Conservation (phyloP, 92 coral and sea anemone species). For the Zoanthus sansibaricus region DNA sequence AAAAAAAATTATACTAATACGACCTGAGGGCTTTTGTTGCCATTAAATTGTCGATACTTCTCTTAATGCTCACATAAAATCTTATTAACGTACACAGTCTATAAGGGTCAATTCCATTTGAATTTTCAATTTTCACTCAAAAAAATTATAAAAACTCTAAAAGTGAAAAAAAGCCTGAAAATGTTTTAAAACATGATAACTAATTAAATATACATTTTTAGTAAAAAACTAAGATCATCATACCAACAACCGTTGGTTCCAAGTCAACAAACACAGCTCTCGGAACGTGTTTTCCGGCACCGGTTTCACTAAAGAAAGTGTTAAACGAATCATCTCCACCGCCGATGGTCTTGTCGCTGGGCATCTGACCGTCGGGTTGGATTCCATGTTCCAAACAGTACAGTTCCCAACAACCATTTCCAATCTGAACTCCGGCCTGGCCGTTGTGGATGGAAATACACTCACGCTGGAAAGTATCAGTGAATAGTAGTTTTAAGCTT, state of each 20-base stretch:
- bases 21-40: slow-evolving; percentile 4
- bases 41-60: not conserved
- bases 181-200: too few relatives aligned
- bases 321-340: slow-evolving; percentile 95
- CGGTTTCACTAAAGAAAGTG: slow-evolving; percentile 98
- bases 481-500: too few relatives aligned
- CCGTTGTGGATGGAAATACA: slow-evolving; percentile 96
- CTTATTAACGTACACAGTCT: not conserved
- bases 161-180: too few relatives aligned
- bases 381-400: slow-evolving; percentile 98
- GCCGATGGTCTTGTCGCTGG: slow-evolving; percentile 77
- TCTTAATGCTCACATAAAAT: not conserved
- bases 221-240: too few relatives aligned
- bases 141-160: too few relatives aligned
- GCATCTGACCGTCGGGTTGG: slow-evolving; percentile 95
- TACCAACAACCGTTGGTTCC: slow-evolving; percentile 97
- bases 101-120: not conserved
- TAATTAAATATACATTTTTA: too few relatives aligned
- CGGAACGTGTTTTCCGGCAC: slow-evolving; percentile 96
- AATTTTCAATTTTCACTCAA: too few relatives aligned
- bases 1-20: not conserved
- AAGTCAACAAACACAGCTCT: slow-evolving; percentile 94
- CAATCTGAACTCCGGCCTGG: slow-evolving; percentile 98
- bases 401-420: slow-evolving; percentile 96
- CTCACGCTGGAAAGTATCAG: too few relatives aligned